Percentiles rank a stretch among this genome's conserved stretches.
phyloP scores from a whole-genome alignment of 1,140 invertebrate genomes.

The Anagrus nilaparvatae region DNA sequence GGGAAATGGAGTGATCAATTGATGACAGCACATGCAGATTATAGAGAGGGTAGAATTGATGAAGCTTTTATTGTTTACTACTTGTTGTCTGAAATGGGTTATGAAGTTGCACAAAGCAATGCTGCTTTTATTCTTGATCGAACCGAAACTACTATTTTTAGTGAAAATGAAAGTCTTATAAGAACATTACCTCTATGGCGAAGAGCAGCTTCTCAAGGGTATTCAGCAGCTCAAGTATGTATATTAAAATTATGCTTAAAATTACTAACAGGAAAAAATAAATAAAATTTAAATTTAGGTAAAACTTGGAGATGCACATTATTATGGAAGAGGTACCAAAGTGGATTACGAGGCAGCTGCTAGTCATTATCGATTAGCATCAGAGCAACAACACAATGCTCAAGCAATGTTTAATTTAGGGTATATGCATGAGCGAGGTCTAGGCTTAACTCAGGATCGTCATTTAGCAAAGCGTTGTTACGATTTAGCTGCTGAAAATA shows the following conservation, averaged over 20 bases:
- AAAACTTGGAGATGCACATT: conserved; percentile 97
- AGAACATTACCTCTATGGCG: conserved; percentile 85
- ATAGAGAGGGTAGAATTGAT: conserved; percentile 68
- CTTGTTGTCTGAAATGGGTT: conserved; percentile 87
- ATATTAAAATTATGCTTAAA: not conserved
- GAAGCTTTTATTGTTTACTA: conserved; percentile 86
- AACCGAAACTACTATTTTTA: conserved; percentile 57
- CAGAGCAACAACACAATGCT: conserved; percentile 90
- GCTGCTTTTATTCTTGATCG: conserved; percentile 90
- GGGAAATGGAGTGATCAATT: conserved; percentile 88
- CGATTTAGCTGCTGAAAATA: conserved; percentile 92
- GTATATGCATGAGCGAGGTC: conserved; percentile 98
- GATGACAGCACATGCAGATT: conserved; percentile 84
- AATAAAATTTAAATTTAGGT: conserved; percentile 43
- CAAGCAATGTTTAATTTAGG: conserved; percentile 99
- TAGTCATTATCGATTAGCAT: conserved; percentile 81
- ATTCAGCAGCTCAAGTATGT: conserved; percentile 71
- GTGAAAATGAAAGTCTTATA: conserved; percentile 59
- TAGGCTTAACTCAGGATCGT: conserved; percentile 68
- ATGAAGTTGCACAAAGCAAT: conserved; percentile 98
- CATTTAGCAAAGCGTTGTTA: conserved; percentile 87
- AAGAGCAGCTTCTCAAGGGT: conserved; percentile 86
- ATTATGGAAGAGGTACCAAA: conserved; percentile 87
- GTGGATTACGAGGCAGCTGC: conserved; percentile 90
- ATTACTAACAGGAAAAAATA: not conserved